Conservation (phyloP, 2,888 invertebrate genomes). For the Metallyticus violacea region DNA sequence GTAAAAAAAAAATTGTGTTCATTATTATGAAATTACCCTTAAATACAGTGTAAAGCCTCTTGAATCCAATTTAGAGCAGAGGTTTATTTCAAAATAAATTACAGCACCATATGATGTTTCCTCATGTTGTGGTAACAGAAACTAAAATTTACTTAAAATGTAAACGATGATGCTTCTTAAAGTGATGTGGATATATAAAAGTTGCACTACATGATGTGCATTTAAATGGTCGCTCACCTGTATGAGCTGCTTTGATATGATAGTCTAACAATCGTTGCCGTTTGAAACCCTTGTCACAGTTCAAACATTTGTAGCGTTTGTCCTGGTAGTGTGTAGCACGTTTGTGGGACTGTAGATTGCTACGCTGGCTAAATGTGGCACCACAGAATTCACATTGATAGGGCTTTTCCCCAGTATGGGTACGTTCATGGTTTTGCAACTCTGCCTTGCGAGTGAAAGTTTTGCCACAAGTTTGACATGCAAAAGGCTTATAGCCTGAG, state of each 20-base stretch:
- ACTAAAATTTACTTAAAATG: too few relatives aligned
- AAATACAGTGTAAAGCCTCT: too few relatives aligned
- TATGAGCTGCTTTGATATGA: constrained; percentile 77
- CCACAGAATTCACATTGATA: constrained; percentile 71
- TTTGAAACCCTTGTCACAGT: constrained; percentile 74
- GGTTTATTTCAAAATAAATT: too few relatives aligned
- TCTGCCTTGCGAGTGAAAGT: constrained; percentile 74
- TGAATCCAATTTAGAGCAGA: too few relatives aligned
- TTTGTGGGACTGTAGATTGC: constrained; percentile 77
- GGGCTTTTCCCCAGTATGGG: constrained; percentile 60
- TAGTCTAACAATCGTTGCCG: constrained; percentile 70
- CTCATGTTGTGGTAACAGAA: too few relatives aligned
- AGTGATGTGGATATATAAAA: constrained; percentile 80
- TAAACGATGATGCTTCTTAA: constrained; percentile 73
- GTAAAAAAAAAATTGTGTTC: too few relatives aligned
- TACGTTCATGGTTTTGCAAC: constrained; percentile 73
- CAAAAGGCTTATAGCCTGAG: constrained; percentile 68
- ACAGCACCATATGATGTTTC: too few relatives aligned
- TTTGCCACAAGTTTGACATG: constrained; percentile 68
- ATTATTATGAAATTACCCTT: too few relatives aligned
- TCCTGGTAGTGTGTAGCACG: constrained; percentile 73
- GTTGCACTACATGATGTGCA: constrained; percentile 70
- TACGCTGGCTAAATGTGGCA: constrained; percentile 75
- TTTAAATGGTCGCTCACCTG: constrained; percentile 72
- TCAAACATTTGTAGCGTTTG: constrained; percentile 66